A percentile compares a stretch with the other conserved stretches of the same genome.
phyloP scores from a whole-genome alignment of 2,888 invertebrate genomes.

The Aporophyla lueneburgensis region DNA sequence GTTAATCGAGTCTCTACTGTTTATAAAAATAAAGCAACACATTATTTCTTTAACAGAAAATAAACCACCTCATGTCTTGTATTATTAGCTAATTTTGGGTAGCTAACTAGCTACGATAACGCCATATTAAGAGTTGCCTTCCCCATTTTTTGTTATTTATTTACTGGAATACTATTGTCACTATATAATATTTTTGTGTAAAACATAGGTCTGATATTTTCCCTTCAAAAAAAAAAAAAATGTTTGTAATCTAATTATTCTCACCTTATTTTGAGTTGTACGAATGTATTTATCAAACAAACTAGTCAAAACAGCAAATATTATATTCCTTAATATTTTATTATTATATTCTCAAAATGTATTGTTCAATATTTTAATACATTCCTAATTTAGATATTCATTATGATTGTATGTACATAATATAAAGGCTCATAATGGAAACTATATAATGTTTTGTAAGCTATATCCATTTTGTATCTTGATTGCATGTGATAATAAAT shows the following conservation, averaged over 20 bases:
- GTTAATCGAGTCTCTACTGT: too few species aligned
- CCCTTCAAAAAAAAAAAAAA: background rate
- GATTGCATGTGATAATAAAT: slow-evolving; percentile 65
- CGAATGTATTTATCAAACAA: slow-evolving; percentile 29
- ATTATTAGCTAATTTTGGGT: too few species aligned
- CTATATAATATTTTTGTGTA: slow-evolving; percentile 4
- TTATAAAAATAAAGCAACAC: too few species aligned
- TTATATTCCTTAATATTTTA: background rate
- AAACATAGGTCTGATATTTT: slow-evolving; percentile 40
- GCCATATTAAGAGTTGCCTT: too few species aligned
- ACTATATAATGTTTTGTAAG: slow-evolving; percentile 56
- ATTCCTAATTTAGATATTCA: slow-evolving; percentile 39
- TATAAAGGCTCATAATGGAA: slow-evolving; percentile 20
- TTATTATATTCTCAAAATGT: slow-evolving; percentile 34
- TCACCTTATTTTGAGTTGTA: slow-evolving; percentile 17
- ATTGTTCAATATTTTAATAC: slow-evolving; percentile 25
- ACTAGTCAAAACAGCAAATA: slow-evolving; percentile 45
- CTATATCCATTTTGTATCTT: slow-evolving; percentile 63
- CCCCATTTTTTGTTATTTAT: background rate
- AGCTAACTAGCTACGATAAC: too few species aligned
- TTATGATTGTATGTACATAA: slow-evolving; percentile 26
- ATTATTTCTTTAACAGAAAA: too few species aligned
- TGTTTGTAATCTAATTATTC: slow-evolving; percentile 8
- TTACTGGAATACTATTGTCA: background rate
- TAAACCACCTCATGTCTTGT: too few species aligned